Base-by-base conservation (phyloP, 2,797 vertebrate genomes). In the Sphenodon punctatus region DNA sequence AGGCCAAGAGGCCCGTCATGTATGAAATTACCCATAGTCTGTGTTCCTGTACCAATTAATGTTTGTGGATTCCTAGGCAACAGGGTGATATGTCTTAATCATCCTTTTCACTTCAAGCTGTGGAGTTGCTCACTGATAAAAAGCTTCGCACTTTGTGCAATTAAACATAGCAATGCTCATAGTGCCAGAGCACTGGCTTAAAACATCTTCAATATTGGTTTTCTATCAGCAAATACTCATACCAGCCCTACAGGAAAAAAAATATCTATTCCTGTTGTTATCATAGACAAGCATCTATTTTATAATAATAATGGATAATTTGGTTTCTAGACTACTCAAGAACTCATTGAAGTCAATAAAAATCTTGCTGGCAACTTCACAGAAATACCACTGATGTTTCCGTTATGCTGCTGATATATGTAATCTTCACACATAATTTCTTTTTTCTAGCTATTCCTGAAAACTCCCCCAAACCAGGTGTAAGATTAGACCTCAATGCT, bases 331-430 rank as follows among this genome's bases (percentile, higher is more conserved):
- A 12, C 32, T 34, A 6, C 42, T 4, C 8, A 9, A 10, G 27
- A 34, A 42, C 25, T 38, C 8, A 38, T 17, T 42, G 32, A 42
- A 23, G 58, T 42, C 10, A 63, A 15, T 19, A 17, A 22, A 32
- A 51, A 53, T 67, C 13, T 6, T 6, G 1, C 3, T 32, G 25
- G 1, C 22, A 11, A 32, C 6, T 5, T 10, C 32, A 9, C 15
- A 43, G 13, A 22, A 55, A 30, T 1, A 12, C 8, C 27, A 51
- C n/a, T 38, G 30, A 76, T 5, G 9, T 60, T 17, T 20, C 41
- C 68, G 45, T 27, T 19, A 32, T 5, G 66, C 69, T 42, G 20
- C 12, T 23, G n/a, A 5, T 20, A 56, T 19, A 30, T 32, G 9
- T 70, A 70, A 30, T 7, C 14, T 19, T 36, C 2, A 8, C 12